Evolutionary conservation across 2,113 vertebrate genomes (phyloP).

Genomic region (Pungitius pungitius): DNA sequence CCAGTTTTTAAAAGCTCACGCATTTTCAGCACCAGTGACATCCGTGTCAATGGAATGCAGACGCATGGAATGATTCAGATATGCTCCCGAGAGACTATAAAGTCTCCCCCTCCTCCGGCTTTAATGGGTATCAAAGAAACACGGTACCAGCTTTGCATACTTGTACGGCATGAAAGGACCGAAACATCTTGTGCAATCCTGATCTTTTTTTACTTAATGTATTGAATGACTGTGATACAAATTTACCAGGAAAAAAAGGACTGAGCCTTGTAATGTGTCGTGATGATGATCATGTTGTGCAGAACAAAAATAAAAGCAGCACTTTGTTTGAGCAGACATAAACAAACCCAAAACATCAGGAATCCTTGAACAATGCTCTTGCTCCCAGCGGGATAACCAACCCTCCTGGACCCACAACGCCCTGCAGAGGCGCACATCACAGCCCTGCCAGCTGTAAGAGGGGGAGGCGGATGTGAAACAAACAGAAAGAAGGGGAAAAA

Average conservation of each 20-base stretch:
- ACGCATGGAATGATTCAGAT: neutral
- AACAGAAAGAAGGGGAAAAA: conserved; percentile 23
- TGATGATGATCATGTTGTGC: too few relatives aligned
- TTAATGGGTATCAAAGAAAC: neutral
- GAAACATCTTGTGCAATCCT: neutral
- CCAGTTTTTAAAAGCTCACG: neutral
- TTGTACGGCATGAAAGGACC: neutral
- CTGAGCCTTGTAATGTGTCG: neutral
- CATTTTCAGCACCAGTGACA: neutral
- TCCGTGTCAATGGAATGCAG: neutral
- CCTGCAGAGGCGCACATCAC: conserved; percentile 49
- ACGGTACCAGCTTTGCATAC: neutral
- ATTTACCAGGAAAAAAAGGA: neutral
- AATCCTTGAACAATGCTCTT: conserved; percentile 74
- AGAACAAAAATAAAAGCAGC: conserved; percentile 63
- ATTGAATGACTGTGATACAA: too few relatives aligned
- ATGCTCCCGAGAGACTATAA: neutral
- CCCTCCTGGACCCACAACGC: conserved; percentile 56
- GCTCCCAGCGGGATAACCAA: conserved; percentile 22
- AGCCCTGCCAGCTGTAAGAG: conserved; percentile 62
- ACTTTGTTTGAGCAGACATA: conserved; percentile 71
- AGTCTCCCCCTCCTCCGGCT: neutral
- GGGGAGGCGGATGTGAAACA: conserved; percentile 51
- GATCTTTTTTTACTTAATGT: neutral
- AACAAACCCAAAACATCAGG: conserved; percentile 75